Base-by-base conservation (phyloP, 2,888 invertebrate species). In the Hybos culiciformis region DNA sequence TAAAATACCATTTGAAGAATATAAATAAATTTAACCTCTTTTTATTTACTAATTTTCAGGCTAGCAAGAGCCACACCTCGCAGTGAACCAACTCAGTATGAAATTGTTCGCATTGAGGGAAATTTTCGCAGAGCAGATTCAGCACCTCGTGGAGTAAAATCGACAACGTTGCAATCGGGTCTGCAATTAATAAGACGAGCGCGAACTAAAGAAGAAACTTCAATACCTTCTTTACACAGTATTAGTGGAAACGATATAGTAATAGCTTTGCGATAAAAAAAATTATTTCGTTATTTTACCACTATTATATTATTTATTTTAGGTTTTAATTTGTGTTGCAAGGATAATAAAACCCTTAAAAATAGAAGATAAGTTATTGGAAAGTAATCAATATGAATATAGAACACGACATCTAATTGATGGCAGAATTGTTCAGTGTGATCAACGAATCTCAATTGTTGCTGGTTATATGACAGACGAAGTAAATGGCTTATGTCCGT, bases 391-490 rank as follows among this genome's bases (percentile, higher is more conserved):
- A 52, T 79, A 90, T 56, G 91, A 92, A 62, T 93, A 92, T 63
- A 80, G 85, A 59, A 91, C 91, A 1, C 74, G 91, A 51, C 92
- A 93, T 67, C 71, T 85, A 44, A 77, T 90, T 41, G 90, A 91
- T 68, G 91, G 92, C 1, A 75, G 83, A 37, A 90, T 93, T 51
- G 80, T 91, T 39, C 87, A 83, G 60, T 85, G 86, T 61, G 93
- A 93, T 62, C 91, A 91, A 60, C 78, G 90, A 58, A 88, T 92
- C 58, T 86, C 91, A 7, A 69, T 86, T 45, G 82, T 91, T 12
- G 83, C 85, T 42, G 92, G 92, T 4, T 88, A 88, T 59, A 78
- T 92, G 79, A 80, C 83, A 11, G 82, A 84, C 53, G 92, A 93
- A 69, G 84, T 91, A 2, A 77, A 80, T 9, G 90, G 90, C n/a